Percentiles rank a stretch among this genome's conserved stretches.
Evolutionary conservation across 1,140 invertebrate species (phyloP).

Genomic region (Bombus sibiricus): DNA sequence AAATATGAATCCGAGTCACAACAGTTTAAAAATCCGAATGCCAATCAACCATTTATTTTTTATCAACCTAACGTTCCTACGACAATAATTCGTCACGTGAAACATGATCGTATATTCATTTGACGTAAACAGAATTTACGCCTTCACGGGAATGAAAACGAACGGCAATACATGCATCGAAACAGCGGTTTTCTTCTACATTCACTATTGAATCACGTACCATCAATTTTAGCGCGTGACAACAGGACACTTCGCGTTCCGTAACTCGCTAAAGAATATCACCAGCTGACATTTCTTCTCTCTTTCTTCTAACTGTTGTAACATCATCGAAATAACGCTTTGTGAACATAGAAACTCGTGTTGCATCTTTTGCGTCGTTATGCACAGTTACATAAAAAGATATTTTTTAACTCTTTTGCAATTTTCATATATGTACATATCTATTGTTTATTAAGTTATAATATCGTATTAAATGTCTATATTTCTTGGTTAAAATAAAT

Average conservation of each 20-base stretch:
- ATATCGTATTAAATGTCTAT: no score
- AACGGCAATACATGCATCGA: neutral
- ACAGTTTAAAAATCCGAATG: neutral
- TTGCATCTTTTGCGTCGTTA: neutral
- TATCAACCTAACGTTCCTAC: neutral
- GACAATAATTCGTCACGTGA: slow-evolving; percentile 2
- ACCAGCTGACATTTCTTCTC: neutral
- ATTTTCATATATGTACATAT: no score
- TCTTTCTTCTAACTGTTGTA: neutral
- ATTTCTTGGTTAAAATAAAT: no score
- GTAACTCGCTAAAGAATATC: neutral
- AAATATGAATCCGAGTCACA: neutral
- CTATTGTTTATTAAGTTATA: no score
- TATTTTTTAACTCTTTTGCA: no score
- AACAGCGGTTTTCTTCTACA: neutral
- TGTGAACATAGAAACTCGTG: neutral
- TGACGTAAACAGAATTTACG: slow-evolving; percentile 14
- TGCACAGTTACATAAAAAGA: neutral
- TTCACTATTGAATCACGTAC: neutral
- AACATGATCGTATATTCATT: slow-evolving; percentile 9
- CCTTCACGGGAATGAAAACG: neutral
- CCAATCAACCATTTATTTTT: neutral
- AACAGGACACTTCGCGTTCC: neutral
- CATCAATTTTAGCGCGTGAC: neutral
- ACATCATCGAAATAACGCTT: neutral